Conservation (phyloP, 2,113 vertebrate species). For the Pseudopodoces humilis region DNA sequence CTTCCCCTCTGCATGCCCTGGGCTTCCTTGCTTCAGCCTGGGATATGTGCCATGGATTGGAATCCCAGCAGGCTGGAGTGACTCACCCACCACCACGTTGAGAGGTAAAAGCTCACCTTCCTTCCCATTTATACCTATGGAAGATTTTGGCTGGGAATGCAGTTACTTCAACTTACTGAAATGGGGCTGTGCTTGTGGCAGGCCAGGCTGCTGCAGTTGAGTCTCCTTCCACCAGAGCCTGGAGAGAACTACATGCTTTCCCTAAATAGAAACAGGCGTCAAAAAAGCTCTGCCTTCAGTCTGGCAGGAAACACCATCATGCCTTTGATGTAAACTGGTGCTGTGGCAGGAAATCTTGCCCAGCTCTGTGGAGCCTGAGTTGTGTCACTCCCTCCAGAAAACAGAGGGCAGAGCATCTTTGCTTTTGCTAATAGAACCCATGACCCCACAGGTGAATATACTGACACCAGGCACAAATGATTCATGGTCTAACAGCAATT, state of each 20-base stretch:
- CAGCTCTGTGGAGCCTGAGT: not conserved
- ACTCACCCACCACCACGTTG: not conserved
- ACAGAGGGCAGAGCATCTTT: not conserved
- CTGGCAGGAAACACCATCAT: not conserved
- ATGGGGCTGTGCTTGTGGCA: not conserved
- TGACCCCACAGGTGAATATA: not conserved
- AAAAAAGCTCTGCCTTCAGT: not conserved
- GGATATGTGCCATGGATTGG: not conserved
- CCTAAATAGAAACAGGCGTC: not conserved
- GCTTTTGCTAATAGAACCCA: not conserved
- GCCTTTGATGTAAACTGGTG: not conserved
- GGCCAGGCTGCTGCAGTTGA: not conserved
- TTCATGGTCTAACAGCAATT: not conserved
- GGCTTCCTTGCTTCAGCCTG: not conserved
- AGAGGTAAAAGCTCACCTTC: not conserved
- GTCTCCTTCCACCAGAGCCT: not conserved
- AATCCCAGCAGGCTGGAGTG: not conserved
- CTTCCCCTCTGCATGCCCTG: not conserved
- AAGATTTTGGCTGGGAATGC: not conserved
- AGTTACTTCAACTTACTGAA: not conserved
- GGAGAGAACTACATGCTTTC: not conserved
- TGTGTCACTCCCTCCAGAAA: not conserved
- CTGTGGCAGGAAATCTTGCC: not conserved
- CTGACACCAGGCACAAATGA: not conserved
- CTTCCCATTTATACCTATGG: not conserved